Evolutionary conservation across 2,888 invertebrate genomes (phyloP).

Genomic region (Perdita meconis): DNA sequence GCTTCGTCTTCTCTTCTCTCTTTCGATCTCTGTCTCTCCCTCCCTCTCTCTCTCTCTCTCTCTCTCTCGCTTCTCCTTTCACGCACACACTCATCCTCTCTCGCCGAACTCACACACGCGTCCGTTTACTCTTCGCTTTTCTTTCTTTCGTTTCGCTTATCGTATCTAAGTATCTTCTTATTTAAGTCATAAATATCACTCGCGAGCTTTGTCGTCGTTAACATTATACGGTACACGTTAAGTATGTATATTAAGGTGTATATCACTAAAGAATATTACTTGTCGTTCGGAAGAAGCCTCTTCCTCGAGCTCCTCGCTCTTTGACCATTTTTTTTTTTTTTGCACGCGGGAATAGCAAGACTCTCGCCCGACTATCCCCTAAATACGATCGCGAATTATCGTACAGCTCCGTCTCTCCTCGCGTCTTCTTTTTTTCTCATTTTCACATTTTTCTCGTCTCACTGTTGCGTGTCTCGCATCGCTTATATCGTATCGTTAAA

Average conservation of each 20-base stretch:
- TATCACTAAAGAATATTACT: conserved; percentile 79
- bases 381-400: conserved; percentile 36
- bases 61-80: not conserved
- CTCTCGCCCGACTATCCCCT: conserved; percentile 4
- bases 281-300: conserved; percentile 67
- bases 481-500: conserved; percentile 56
- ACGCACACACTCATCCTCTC: not conserved
- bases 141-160: conserved; percentile 40
- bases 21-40: not conserved
- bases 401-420: conserved; percentile 23
- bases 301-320: conserved; percentile 10
- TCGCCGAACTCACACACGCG: conserved; percentile 20
- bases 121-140: conserved; percentile 11
- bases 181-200: conserved; percentile 72
- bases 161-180: conserved; percentile 61
- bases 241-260: conserved; percentile 61
- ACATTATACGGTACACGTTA: conserved; percentile 68
- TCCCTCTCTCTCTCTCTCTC: not conserved
- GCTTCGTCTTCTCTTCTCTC: conserved; percentile 19
- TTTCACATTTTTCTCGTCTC: conserved; percentile 4
- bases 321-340: no score
- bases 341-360: conserved; percentile 3
- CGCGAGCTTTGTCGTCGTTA: conserved; percentile 70
- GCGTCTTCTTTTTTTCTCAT: conserved; percentile 11
- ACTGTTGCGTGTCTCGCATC: no score